Percentiles rank a stretch among this genome's conserved stretches.
These are phyloP conservation scores for Sialis lutaria DNA, from an alignment of 2,888 invertebrate species.

Conservation along the genomic window DNA sequence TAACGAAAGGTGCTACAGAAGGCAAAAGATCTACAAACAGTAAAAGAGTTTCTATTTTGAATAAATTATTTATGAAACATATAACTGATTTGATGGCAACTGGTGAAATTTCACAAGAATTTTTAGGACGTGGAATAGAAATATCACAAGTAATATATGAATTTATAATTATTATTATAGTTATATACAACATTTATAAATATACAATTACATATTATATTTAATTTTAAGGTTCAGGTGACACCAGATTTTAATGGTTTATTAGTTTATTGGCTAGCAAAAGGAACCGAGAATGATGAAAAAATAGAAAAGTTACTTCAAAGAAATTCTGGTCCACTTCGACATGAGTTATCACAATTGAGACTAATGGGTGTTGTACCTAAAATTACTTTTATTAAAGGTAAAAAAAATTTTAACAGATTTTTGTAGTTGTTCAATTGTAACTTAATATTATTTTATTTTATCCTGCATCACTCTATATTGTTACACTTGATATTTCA, in stretches of 20 bases:
- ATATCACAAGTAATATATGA: constrained; percentile 39
- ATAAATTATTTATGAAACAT: constrained; percentile 66
- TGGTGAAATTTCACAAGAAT: constrained; percentile 39
- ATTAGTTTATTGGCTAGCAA: constrained; percentile 56
- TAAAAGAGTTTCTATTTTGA: constrained; percentile 47
- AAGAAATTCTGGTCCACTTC: constrained; percentile 36
- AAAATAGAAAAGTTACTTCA: constrained; percentile 35
- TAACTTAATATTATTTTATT: too few relatives aligned
- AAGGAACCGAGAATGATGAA: constrained; percentile 29
- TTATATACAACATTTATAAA: neutral
- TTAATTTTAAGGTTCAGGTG: constrained; percentile 2
- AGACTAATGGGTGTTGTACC: constrained; percentile 61
- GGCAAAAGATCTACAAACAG: constrained; percentile 33
- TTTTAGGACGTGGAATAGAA: constrained; percentile 51
- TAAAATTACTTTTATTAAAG: constrained; percentile 52
- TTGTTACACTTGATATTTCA: too few relatives aligned
- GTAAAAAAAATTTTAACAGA: constrained; percentile 19
- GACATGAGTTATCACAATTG: constrained; percentile 56
- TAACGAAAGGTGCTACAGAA: constrained; percentile 25
- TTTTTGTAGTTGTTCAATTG: too few relatives aligned
- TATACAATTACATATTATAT: constrained; percentile 1
- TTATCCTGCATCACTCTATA: too few relatives aligned
- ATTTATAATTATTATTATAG: constrained; percentile 3
- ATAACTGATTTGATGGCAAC: constrained; percentile 64
- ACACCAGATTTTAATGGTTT: constrained; percentile 31